A percentile compares a stretch with the other conserved stretches of the same genome.
Evolutionary conservation across 2,113 vertebrate species (phyloP).

Genomic region (Rhynchomys soricoides): DNA sequence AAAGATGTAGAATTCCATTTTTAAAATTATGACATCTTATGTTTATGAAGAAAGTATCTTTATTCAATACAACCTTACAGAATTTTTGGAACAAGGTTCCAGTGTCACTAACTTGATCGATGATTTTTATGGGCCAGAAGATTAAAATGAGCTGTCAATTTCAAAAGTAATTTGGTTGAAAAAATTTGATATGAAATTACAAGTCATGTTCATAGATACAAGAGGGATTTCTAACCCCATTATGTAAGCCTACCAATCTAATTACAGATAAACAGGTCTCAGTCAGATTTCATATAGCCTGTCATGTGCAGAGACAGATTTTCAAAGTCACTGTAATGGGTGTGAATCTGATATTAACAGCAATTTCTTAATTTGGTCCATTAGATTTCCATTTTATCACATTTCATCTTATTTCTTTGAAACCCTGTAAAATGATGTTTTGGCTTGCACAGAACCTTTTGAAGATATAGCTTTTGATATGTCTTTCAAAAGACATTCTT

Average conservation of each 20-base stretch:
- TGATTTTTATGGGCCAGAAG: neutral
- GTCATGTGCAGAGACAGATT: neutral
- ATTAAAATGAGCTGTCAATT: conserved; percentile 19
- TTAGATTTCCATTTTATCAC: conserved; percentile 9
- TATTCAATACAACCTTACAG: neutral
- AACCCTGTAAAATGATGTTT: conserved; percentile 45
- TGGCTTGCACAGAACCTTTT: conserved; percentile 47
- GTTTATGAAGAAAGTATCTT: neutral
- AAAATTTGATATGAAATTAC: neutral
- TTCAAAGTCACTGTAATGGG: neutral
- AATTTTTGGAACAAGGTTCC: conserved; percentile 30
- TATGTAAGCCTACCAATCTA: neutral
- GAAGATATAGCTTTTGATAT: conserved; percentile 44
- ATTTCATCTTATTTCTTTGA: conserved; percentile 36
- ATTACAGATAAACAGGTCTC: neutral
- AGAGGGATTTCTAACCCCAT: neutral
- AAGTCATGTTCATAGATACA: neutral
- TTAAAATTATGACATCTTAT: neutral
- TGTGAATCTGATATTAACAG: conserved; percentile 37
- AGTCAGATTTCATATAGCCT: neutral
- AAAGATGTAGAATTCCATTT: neutral
- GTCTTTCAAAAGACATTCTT: conserved; percentile 28
- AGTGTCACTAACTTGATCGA: neutral
- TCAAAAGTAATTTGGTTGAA: conserved; percentile 15
- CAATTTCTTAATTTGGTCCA: conserved; percentile 51